Base-by-base conservation (phyloP, 2,797 vertebrate genomes). In the Paguma larvata region DNA sequence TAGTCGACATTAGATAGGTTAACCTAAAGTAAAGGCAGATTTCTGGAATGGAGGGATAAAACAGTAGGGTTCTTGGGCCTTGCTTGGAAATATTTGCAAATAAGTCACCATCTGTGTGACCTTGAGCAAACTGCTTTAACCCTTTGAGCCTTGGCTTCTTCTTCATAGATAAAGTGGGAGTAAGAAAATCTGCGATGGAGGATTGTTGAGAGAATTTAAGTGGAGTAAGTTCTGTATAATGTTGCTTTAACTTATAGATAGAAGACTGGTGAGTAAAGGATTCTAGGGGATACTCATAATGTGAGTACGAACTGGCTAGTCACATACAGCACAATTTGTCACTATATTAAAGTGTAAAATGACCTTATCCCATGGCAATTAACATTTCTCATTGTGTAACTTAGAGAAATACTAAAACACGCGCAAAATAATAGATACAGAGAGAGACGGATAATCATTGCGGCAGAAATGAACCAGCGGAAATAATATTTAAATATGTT, bases 361-460 rank as follows among this genome's bases (percentile, higher is more conserved):
- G 34, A 62, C 15, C 70, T 85, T 73, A 83, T 13, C 62, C 12
- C 63, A 30, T 51, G n/a, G 34, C 82, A 94, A 85, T 87, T 90
- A 78, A 48, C 63, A 68, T 46, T 72, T 90, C 75, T 93, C 65
- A 63, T 13, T 63, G 18, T 89, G 44, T 65, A 85, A 77, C 30
- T 89, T n/a, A 77, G n/a, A 92, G 87, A 96, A 82, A 95, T 85
- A 68, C 32, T 92, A 85, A 96, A 87, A 83, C 27, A 2, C 48
- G 41, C 44, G 93, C 44, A 79, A 92, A 78, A 94, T 62, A 19
- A 53, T 51, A 78, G n/a, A 86, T 72, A 67, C 0, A 68, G 63
- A 75, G 25, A 62, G 10, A 51, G 53, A 56, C 3, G 72, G n/a
- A 65, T 56, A 88, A 56, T 53, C 27, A 51, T 6, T 89, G 25